Conservation (phyloP, 2,888 invertebrate species). For the Muschampia plurimacula region DNA sequence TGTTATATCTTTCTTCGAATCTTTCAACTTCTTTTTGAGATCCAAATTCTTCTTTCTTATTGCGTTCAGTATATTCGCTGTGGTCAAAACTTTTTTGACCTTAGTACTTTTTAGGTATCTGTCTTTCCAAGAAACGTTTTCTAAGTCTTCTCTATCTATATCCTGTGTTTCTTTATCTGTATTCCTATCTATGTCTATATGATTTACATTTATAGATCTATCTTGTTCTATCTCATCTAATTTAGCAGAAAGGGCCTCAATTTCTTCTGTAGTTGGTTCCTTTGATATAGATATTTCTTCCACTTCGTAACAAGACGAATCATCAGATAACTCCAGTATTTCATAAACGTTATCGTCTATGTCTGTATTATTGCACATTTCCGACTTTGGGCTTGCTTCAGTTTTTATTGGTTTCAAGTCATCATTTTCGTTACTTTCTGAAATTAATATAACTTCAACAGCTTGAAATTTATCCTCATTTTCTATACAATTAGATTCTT, state of each 20-base stretch:
- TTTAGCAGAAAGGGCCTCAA: conserved; percentile 76
- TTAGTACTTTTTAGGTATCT: conserved; percentile 86
- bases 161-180: conserved; percentile 54
- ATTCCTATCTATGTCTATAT: conserved; percentile 63
- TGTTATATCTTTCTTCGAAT: conserved; percentile 54
- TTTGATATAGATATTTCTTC: conserved; percentile 71
- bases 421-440: not conserved
- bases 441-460: conserved; percentile 9
- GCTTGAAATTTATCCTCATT: not conserved
- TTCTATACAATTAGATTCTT: conserved; percentile 7
- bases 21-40: conserved; percentile 70
- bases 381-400: not conserved
- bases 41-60: conserved; percentile 86
- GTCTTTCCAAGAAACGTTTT: conserved; percentile 82
- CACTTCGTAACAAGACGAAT: conserved; percentile 71
- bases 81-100: conserved; percentile 82
- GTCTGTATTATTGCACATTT: conserved; percentile 26
- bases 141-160: conserved; percentile 38
- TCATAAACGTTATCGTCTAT: conserved; percentile 62
- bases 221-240: conserved; percentile 75
- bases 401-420: not conserved
- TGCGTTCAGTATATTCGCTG: conserved; percentile 84
- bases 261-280: conserved; percentile 76
- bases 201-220: conserved; percentile 61
- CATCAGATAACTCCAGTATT: conserved; percentile 72